Percentiles rank a stretch among this genome's conserved stretches.
These are phyloP conservation scores for Meiosimyza platycephala DNA, from an alignment of 2,888 invertebrate species.

Conservation along the genomic window DNA sequence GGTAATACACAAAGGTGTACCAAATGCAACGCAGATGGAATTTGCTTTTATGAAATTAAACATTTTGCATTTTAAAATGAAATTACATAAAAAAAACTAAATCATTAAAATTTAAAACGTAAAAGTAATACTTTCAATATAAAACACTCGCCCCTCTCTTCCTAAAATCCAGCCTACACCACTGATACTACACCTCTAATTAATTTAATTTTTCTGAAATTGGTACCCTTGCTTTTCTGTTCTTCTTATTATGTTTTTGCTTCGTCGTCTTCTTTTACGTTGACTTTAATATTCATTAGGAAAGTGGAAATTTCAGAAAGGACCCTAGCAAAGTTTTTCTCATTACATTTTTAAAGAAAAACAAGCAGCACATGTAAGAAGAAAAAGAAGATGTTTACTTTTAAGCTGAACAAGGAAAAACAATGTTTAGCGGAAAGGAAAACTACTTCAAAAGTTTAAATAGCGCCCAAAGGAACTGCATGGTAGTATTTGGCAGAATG, in stretches of 20 bases:
- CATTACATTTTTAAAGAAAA: neutral
- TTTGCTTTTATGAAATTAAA: too few relatives aligned
- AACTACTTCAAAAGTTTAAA: conserved; percentile 18
- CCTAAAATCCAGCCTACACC: too few relatives aligned
- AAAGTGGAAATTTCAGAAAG: neutral
- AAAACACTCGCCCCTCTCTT: too few relatives aligned
- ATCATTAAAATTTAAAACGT: too few relatives aligned
- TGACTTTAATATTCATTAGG: conserved; percentile 8
- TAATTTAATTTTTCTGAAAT: conserved; percentile 5
- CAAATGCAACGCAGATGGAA: too few relatives aligned
- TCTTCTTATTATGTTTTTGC: neutral
- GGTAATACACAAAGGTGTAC: too few relatives aligned
- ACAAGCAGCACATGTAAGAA: too few relatives aligned
- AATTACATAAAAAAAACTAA: too few relatives aligned
- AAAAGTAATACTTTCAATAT: too few relatives aligned
- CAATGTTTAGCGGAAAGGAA: conserved; percentile 1
- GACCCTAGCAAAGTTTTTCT: conserved; percentile 1
- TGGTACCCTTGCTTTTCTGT: neutral
- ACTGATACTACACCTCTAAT: neutral
- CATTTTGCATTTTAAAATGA: too few relatives aligned
- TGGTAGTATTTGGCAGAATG: too few relatives aligned
- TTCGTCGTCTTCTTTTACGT: neutral
- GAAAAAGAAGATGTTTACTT: neutral
- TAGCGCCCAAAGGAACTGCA: conserved; percentile 16
- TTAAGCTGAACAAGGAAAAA: neutral